Evolutionary conservation across 1,140 invertebrate genomes (phyloP).

Genomic region (Drosophila nebulosa): DNA sequence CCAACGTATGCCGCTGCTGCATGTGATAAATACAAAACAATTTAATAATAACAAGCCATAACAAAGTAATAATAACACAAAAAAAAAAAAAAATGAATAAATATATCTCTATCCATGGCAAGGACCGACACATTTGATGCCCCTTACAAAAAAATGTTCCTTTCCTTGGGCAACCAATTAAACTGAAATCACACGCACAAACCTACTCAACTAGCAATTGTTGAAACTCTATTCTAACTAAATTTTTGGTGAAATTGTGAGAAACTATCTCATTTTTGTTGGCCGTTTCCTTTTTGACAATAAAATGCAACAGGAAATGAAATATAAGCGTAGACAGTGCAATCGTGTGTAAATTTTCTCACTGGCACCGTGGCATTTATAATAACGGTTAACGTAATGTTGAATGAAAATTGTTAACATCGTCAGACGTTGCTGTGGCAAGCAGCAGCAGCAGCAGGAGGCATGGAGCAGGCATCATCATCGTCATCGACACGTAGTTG

Average conservation of each 20-base stretch:
- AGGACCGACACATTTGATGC: constrained; percentile 3
- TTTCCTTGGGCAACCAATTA: no score
- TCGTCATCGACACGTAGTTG: constrained; percentile 60
- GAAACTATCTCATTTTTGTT: constrained; percentile 7
- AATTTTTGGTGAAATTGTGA: constrained; percentile 1
- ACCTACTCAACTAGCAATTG: no score
- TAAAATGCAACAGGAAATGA: constrained; percentile 55
- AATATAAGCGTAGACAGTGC: constrained; percentile 48
- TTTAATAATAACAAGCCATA: constrained; percentile 36
- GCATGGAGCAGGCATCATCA: background rate
- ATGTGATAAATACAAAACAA: constrained; percentile 49
- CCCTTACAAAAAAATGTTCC: background rate
- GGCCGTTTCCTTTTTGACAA: constrained; percentile 10
- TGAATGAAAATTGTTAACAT: constrained; percentile 57
- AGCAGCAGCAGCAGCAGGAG: background rate
- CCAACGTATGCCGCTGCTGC: constrained; percentile 11
- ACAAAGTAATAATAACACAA: constrained; percentile 9
- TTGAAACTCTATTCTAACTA: no score
- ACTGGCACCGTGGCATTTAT: constrained; percentile 36
- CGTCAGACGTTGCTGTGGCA: background rate
- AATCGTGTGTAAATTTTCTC: constrained; percentile 49
- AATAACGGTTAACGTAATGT: constrained; percentile 26
- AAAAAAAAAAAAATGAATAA: background rate
- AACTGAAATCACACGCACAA: no score
- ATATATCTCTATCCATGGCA: background rate